Conservation (phyloP, 2,888 invertebrate species). For the Oeneis ivallda region DNA sequence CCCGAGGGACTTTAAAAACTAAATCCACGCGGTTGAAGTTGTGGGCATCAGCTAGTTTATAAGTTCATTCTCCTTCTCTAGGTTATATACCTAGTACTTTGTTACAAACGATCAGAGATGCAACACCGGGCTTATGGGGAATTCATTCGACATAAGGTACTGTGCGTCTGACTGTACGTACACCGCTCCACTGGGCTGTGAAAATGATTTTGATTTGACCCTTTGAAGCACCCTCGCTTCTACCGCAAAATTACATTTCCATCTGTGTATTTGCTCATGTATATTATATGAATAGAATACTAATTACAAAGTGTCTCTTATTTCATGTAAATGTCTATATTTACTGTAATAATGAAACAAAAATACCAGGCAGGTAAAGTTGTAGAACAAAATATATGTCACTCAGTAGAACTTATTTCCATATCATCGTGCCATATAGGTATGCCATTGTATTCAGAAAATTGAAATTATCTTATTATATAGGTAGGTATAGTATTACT, state of each 20-base stretch:
- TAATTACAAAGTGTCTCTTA: slow-evolving; percentile 31
- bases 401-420: no score
- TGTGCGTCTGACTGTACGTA: slow-evolving; percentile 52
- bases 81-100: not conserved
- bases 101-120: not conserved
- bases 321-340: slow-evolving; percentile 9
- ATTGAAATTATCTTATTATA: no score
- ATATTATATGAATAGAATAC: slow-evolving; percentile 46
- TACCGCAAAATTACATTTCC: slow-evolving; percentile 80
- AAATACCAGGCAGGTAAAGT: not conserved
- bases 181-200: slow-evolving; percentile 75
- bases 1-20: no score
- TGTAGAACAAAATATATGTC: no score
- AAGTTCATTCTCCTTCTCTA: no score
- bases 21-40: no score
- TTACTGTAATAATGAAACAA: not conserved
- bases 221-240: slow-evolving; percentile 74
- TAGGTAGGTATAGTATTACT: not conserved
- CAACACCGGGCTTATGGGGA: slow-evolving; percentile 17
- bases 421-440: no score
- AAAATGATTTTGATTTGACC: slow-evolving; percentile 82
- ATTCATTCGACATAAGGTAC: slow-evolving; percentile 40
- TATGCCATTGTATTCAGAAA: no score
- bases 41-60: no score
- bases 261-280: slow-evolving; percentile 65